These are phyloP conservation scores for Megaceryle maxima DNA, from an alignment of 2,113 vertebrate species.

Conservation along the genomic window DNA sequence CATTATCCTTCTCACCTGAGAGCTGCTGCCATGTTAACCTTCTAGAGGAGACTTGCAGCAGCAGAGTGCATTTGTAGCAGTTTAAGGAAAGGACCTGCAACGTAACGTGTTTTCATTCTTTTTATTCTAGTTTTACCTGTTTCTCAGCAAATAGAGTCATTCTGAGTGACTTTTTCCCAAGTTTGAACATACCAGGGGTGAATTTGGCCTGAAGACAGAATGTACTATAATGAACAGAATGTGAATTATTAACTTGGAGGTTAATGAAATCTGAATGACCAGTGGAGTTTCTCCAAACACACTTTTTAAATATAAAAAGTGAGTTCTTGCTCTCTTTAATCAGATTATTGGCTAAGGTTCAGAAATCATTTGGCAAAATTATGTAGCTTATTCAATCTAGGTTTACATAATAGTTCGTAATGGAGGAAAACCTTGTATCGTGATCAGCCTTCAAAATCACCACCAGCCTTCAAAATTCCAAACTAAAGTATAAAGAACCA, in stretches of 20 bases:
- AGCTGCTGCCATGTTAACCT: background rate
- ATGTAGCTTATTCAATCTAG: constrained; percentile 36
- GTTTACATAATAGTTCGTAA: constrained; percentile 62
- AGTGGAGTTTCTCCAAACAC: constrained; percentile 57
- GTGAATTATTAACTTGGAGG: constrained; percentile 43
- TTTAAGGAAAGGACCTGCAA: background rate
- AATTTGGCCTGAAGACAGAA: constrained; percentile 32
- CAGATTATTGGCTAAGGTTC: constrained; percentile 57
- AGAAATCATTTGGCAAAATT: constrained; percentile 61
- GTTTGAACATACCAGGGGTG: background rate
- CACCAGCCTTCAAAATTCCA: constrained; percentile 18
- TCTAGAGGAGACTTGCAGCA: background rate
- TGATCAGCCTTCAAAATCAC: constrained; percentile 47
- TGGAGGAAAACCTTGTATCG: constrained; percentile 9
- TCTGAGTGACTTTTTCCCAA: background rate
- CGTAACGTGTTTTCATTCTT: background rate
- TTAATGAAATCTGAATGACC: constrained; percentile 63
- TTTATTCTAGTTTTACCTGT: background rate
- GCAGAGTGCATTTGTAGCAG: background rate
- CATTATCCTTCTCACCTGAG: background rate
- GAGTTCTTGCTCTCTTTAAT: constrained; percentile 56
- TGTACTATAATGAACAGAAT: constrained; percentile 1
- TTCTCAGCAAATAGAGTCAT: background rate
- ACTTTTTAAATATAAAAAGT: constrained; percentile 48
- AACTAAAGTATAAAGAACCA: constrained; percentile 22